Percentiles rank a stretch among this genome's conserved stretches.
Conservation (phyloP, 2,888 invertebrate species). For the Eristalinus aeneus region DNA sequence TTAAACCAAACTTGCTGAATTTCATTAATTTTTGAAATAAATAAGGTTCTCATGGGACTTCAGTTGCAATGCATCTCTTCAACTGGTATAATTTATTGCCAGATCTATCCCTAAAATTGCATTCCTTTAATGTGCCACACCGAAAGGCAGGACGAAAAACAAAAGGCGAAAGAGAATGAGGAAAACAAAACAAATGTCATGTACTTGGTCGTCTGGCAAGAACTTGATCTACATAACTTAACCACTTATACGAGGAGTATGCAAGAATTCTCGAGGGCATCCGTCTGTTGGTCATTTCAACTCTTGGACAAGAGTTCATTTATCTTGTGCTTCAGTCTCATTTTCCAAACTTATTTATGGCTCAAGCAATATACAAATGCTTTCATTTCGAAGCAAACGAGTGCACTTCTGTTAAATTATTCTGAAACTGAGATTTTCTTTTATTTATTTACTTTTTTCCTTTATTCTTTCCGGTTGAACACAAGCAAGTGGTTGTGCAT, state of each 20-base stretch:
- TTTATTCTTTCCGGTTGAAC: slow-evolving; percentile 49
- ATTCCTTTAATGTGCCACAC: neutral
- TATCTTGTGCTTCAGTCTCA: slow-evolving; percentile 69
- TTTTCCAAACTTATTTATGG: slow-evolving; percentile 70
- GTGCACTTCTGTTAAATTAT: slow-evolving; percentile 71
- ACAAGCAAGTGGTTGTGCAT: slow-evolving; percentile 10
- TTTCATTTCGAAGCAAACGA: slow-evolving; percentile 67
- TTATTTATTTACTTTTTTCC: slow-evolving; percentile 27
- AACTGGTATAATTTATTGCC: neutral
- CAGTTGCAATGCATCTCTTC: neutral
- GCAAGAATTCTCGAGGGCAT: slow-evolving; percentile 65
- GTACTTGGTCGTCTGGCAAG: slow-evolving; percentile 47
- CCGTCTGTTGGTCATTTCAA: slow-evolving; percentile 68
- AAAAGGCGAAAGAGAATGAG: neutral
- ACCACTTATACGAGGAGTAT: slow-evolving; percentile 63
- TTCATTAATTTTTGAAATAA: no score
- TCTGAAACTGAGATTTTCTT: slow-evolving; percentile 55
- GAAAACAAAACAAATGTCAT: slow-evolving; percentile 18
- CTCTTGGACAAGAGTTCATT: slow-evolving; percentile 67
- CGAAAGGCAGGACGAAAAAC: neutral
- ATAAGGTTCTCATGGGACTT: no score
- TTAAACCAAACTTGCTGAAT: no score
- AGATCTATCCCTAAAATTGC: neutral
- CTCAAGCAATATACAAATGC: slow-evolving; percentile 68
- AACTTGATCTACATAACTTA: slow-evolving; percentile 68